These are phyloP conservation scores for Caenorhabditis sp. DNA, from an alignment of 2,888 invertebrate genomes.

Conservation along the genomic window DNA sequence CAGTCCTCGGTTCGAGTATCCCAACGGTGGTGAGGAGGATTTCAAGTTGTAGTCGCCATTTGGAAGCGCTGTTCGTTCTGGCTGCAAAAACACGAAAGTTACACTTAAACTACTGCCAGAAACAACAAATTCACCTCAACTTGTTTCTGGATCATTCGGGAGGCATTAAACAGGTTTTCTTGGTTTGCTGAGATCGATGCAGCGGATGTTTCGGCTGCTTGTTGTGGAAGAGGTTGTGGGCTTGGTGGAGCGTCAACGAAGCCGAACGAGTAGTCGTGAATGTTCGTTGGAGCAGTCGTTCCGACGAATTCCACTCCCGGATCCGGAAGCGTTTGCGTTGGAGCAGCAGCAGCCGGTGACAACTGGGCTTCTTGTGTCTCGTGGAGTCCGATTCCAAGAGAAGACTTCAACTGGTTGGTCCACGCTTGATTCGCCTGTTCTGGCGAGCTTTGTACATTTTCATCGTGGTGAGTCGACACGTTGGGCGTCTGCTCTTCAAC, in stretches of 20 bases:
- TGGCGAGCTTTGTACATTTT: constrained; percentile 62
- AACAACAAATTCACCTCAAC: constrained; percentile 51
- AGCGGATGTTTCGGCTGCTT: constrained; percentile 61
- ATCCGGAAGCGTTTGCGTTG: constrained; percentile 51
- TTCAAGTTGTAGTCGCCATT: constrained; percentile 66
- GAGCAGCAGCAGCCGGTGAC: constrained; percentile 41
- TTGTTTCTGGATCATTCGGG: constrained; percentile 53
- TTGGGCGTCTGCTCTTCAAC: constrained; percentile 52
- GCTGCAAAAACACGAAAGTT: too few species aligned
- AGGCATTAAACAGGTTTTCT: constrained; percentile 61
- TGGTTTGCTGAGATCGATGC: constrained; percentile 61
- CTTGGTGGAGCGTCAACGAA: constrained; percentile 67
- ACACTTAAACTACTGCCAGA: neutral
- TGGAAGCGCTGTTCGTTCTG: constrained; percentile 41
- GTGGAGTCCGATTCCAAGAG: constrained; percentile 75
- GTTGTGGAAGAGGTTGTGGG: constrained; percentile 52
- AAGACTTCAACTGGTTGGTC: constrained; percentile 78
- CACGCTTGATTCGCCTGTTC: constrained; percentile 68
- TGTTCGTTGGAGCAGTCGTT: constrained; percentile 49
- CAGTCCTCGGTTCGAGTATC: constrained; percentile 53
- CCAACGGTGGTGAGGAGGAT: constrained; percentile 51
- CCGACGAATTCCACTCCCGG: constrained; percentile 71
- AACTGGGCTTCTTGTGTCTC: constrained; percentile 38
- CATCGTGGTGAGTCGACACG: constrained; percentile 59
- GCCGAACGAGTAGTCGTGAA: constrained; percentile 71